Base-by-base conservation (phyloP, 2,797 vertebrate genomes). In the Allochrocebus solatus region DNA sequence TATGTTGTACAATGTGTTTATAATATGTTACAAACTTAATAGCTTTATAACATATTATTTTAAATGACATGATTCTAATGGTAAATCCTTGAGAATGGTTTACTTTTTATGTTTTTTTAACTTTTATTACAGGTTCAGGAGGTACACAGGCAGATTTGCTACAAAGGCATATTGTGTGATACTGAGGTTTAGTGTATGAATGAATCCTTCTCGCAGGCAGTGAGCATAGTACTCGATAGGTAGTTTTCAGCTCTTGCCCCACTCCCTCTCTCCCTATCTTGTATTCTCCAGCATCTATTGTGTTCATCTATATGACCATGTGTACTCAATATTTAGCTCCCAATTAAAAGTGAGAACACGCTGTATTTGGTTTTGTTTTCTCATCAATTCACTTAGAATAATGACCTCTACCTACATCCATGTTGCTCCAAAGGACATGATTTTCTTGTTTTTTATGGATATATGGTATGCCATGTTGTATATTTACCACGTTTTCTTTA, bases 171-270 rank as follows among this genome's bases (percentile, higher is more conserved):
- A 8, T 55, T 55, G 61, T 67, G 33, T 67, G 16, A 67, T n/a
- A 16, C 61, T 67, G 61, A n/a, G 61, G 33, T 67, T 67, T 67
- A 8, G 30, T 17, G 4, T n/a, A n/a, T 67, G 33, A 67, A 67
- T 19, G 30, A 8, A 67, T 67, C 33, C 61, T 67, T n/a, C 61
- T n/a, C 61, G 0, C 33, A 67, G 61, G 16, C 4, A 67, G 33
- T 0, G 61, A 67, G 33, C 61, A n/a, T 2, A 67, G 1, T 67
- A 67, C 61, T n/a, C 61, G 2, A 2, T 4, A 67, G 3, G 61
- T 67, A 8, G 4, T 9, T n/a, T 67, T n/a, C 16, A n/a, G 33
- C 16, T 19, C 16, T 67, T 67, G 33, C 61, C 61, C 33, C 30
- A 8, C 30, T n/a, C 30, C 33, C 33, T 67, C 61, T n/a, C 33